Evolutionary conservation across 2,797 vertebrate species (phyloP).

Genomic region (Poecilia gillii): DNA sequence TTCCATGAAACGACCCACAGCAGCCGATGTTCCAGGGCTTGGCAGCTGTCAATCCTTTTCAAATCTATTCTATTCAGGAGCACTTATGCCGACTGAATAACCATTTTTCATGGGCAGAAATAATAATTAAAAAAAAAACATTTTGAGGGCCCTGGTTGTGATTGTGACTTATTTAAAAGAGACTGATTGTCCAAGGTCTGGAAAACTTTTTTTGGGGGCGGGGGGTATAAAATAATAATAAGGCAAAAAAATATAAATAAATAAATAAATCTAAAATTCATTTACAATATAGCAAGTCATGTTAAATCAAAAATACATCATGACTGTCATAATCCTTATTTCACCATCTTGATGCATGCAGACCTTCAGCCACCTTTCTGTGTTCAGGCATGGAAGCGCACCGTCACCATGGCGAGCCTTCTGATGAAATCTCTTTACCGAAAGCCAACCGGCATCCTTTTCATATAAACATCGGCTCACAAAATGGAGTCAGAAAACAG

Average conservation of each 20-base stretch:
- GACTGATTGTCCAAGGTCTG: not conserved
- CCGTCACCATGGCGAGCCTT: slow-evolving; percentile 37
- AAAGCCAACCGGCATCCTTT: slow-evolving; percentile 36
- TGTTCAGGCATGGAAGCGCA: slow-evolving; percentile 50
- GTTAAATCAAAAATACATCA: not conserved
- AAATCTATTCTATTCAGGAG: not conserved
- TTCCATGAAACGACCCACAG: not conserved
- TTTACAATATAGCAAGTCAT: not conserved
- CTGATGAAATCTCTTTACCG: slow-evolving; percentile 50
- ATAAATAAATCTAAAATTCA: not conserved
- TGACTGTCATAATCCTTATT: slow-evolving; percentile 27
- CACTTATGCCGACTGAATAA: not conserved
- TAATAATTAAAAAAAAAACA: too few relatives aligned
- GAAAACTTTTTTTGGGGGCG: too few relatives aligned
- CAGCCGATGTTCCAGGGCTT: not conserved
- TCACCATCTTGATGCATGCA: slow-evolving; percentile 57
- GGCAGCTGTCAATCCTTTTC: not conserved
- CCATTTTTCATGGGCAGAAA: not conserved
- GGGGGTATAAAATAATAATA: not conserved
- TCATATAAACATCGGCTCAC: not conserved
- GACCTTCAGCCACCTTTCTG: slow-evolving; percentile 37
- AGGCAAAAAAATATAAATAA: too few relatives aligned
- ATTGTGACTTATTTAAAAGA: not conserved
- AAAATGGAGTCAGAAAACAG: not conserved
- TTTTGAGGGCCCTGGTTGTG: not conserved